Percentiles rank a stretch among this genome's conserved stretches.
phyloP scores from a whole-genome alignment of 2,113 vertebrate species.

The Ailurus styani region DNA sequence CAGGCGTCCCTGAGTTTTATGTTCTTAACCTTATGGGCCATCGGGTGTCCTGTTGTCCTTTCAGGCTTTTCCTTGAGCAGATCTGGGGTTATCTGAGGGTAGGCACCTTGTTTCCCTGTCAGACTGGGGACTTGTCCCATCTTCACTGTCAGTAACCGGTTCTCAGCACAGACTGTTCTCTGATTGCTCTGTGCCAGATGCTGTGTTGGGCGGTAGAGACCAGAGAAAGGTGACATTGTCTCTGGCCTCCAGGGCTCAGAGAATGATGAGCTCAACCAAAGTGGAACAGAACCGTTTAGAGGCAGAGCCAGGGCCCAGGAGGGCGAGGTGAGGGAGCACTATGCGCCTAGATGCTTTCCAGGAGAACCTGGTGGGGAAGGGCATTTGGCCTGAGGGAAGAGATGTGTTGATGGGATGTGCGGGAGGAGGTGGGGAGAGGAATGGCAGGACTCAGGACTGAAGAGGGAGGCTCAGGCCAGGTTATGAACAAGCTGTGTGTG shows the following conservation, averaged over 20 bases:
- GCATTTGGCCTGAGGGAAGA: background rate
- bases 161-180: background rate
- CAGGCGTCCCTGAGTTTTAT: background rate
- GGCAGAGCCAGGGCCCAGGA: background rate
- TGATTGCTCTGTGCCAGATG: background rate
- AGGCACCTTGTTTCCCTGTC: background rate
- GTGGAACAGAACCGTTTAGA: too few relatives aligned
- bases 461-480: background rate
- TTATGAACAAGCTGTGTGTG: background rate
- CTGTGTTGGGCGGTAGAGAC: background rate
- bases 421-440: background rate
- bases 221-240: background rate
- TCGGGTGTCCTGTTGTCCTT: background rate
- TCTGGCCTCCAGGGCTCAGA: background rate
- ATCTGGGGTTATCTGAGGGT: background rate
- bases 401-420: too few relatives aligned
- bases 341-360: accelerated
- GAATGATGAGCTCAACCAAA: background rate
- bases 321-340: background rate
- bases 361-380: too few relatives aligned
- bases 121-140: background rate
- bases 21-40: background rate
- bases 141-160: background rate
- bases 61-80: background rate
- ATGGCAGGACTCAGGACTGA: background rate